A percentile compares a stretch with the other conserved stretches of the same genome.
Evolutionary conservation across 2,797 vertebrate species (phyloP).

Genomic region (Parotocinclus haroldoi): DNA sequence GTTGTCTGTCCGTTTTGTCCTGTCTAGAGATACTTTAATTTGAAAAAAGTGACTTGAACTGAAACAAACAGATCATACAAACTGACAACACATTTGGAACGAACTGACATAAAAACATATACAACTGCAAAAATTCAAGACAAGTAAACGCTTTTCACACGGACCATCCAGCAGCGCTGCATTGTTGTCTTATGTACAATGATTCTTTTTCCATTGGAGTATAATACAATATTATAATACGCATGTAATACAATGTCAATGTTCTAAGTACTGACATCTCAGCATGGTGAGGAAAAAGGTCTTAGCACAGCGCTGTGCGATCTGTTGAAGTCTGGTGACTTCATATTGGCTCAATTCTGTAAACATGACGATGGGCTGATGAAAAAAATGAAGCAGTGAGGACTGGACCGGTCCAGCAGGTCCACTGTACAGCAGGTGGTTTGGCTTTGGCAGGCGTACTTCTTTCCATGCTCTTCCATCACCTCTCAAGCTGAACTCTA

Average conservation of each 20-base stretch:
- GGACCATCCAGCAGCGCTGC: slow-evolving; percentile 58
- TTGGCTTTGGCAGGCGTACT: slow-evolving; percentile 19
- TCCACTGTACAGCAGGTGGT: slow-evolving; percentile 42
- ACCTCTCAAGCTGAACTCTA: background rate
- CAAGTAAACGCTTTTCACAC: slow-evolving; percentile 47
- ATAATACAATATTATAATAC: slow-evolving; percentile 56
- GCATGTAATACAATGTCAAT: slow-evolving; percentile 57
- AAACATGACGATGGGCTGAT: slow-evolving; percentile 47
- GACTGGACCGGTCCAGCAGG: slow-evolving; percentile 46
- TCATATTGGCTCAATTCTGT: slow-evolving; percentile 54
- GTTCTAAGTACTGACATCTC: slow-evolving; percentile 55
- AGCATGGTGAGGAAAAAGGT: slow-evolving; percentile 50
- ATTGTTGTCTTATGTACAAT: slow-evolving; percentile 62
- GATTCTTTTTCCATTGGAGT: slow-evolving; percentile 43
- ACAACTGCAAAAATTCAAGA: slow-evolving; percentile 47
- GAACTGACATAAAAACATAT: slow-evolving; percentile 52
- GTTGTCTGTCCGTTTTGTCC: slow-evolving; percentile 20
- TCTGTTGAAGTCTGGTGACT: slow-evolving; percentile 62
- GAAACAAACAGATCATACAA: slow-evolving; percentile 26
- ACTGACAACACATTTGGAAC: slow-evolving; percentile 40
- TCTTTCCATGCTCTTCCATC: background rate
- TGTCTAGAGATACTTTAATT: slow-evolving; percentile 8
- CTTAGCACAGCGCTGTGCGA: slow-evolving; percentile 60
- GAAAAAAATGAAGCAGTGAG: slow-evolving; percentile 29
- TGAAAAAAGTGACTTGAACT: slow-evolving; percentile 7